These are phyloP conservation scores for Argyra leucocephala DNA, from an alignment of 2,888 invertebrate genomes.

Conservation along the genomic window DNA sequence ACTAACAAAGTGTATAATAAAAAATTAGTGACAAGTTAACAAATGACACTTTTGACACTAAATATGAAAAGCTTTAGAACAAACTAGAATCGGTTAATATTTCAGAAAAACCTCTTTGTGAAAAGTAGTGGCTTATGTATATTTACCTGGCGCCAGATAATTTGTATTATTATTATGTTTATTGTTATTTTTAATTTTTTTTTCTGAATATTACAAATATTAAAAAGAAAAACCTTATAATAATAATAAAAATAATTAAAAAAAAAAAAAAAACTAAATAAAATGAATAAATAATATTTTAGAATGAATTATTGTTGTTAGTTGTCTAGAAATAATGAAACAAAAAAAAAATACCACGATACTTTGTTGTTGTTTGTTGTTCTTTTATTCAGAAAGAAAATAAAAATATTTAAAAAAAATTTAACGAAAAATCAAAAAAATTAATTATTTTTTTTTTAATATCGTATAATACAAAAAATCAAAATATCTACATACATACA, in stretches of 20 bases:
- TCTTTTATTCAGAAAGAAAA: background rate
- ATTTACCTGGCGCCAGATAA: background rate
- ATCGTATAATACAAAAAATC: too few relatives aligned
- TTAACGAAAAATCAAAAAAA: background rate
- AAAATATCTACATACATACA: too few relatives aligned
- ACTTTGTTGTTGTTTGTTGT: constrained; percentile 4
- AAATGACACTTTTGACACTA: too few relatives aligned
- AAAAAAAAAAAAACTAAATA: constrained; percentile 19
- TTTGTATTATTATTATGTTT: background rate
- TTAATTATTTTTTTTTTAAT: too few relatives aligned
- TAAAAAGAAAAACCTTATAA: too few relatives aligned
- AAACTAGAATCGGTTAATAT: too few relatives aligned
- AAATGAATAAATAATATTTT: constrained; percentile 23
- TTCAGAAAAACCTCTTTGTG: too few relatives aligned
- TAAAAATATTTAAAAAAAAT: background rate
- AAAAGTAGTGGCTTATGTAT: too few relatives aligned
- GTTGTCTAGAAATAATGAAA: constrained; percentile 24
- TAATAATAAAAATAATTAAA: constrained; percentile 16
- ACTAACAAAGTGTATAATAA: too few relatives aligned
- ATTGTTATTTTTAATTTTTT: background rate
- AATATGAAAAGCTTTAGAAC: too few relatives aligned
- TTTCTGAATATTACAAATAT: background rate
- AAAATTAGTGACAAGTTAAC: too few relatives aligned
- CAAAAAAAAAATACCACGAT: constrained; percentile 22
- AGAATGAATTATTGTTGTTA: constrained; percentile 25